Conservation (phyloP, 2,797 vertebrate genomes). For the Manis pentadactyla region DNA sequence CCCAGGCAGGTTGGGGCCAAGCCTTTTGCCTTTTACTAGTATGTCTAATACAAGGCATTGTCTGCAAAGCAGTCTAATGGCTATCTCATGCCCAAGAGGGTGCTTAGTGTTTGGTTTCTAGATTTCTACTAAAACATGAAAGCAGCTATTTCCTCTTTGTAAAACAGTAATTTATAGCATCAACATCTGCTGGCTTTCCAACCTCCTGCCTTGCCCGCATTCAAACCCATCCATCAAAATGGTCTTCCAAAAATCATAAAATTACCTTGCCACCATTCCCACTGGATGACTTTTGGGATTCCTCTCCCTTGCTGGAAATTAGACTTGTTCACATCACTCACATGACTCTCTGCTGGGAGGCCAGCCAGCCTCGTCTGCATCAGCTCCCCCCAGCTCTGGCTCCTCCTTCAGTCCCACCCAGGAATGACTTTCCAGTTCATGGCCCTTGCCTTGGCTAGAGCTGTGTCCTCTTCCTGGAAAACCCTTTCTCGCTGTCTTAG, state of each 20-base stretch:
- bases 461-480: background rate
- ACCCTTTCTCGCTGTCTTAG: background rate
- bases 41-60: background rate
- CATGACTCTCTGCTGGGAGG: background rate
- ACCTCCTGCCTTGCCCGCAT: background rate
- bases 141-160: background rate
- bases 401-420: background rate
- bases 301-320: background rate
- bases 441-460: background rate
- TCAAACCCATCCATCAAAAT: background rate
- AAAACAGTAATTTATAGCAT: background rate
- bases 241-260: background rate
- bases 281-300: background rate
- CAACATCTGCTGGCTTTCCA: background rate
- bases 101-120: constrained; percentile 34
- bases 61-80: background rate
- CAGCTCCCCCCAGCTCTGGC: background rate
- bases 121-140: constrained; percentile 19
- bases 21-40: background rate
- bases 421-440: background rate
- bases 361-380: fast-evolving
- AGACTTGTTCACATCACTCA: background rate
- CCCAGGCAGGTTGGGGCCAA: background rate
- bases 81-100: background rate
- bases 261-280: background rate